A percentile compares a stretch with the other conserved stretches of the same genome.
Conservation (phyloP, 1,140 invertebrate species). For the Trypoxylus dichotomus region DNA sequence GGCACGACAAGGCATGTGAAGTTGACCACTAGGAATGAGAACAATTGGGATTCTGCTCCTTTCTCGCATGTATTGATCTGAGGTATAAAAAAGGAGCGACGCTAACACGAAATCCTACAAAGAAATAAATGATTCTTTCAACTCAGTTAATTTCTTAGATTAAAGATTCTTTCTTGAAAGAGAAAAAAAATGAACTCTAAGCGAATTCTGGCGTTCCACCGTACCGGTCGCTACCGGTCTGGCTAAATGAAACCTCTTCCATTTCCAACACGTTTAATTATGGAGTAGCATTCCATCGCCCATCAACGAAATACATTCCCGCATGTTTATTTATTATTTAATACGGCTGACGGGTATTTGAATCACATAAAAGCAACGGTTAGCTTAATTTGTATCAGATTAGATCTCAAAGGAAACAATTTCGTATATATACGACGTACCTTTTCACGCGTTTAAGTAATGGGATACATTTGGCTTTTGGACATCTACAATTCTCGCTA, state of each 20-base stretch:
- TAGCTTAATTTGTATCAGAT: neutral
- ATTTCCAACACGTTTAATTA: neutral
- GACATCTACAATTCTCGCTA: conserved; percentile 19
- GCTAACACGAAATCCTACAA: conserved; percentile 11
- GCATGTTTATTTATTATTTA: conserved; percentile 12
- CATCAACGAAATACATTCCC: neutral
- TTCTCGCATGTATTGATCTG: neutral
- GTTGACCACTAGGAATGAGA: conserved; percentile 14
- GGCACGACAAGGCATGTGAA: conserved; percentile 11
- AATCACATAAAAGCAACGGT: neutral
- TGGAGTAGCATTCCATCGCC: neutral
- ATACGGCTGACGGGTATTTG: neutral
- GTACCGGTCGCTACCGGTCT: neutral
- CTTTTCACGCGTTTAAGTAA: conserved; percentile 15
- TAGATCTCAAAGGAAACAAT: neutral
- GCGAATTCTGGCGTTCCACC: neutral
- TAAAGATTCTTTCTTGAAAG: conserved; percentile 18
- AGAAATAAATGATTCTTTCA: conserved; percentile 18
- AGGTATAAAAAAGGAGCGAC: neutral
- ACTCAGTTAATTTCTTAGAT: conserved; percentile 21
- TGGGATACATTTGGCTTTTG: conserved; percentile 20
- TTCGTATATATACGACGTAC: neutral
- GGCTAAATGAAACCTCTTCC: neutral
- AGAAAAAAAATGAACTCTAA: conserved; percentile 15
- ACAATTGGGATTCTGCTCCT: conserved; percentile 21